Percentiles rank a stretch among this genome's conserved stretches.
Evolutionary conservation across 2,113 vertebrate species (phyloP).

Genomic region (Bostrychus sinensis): DNA sequence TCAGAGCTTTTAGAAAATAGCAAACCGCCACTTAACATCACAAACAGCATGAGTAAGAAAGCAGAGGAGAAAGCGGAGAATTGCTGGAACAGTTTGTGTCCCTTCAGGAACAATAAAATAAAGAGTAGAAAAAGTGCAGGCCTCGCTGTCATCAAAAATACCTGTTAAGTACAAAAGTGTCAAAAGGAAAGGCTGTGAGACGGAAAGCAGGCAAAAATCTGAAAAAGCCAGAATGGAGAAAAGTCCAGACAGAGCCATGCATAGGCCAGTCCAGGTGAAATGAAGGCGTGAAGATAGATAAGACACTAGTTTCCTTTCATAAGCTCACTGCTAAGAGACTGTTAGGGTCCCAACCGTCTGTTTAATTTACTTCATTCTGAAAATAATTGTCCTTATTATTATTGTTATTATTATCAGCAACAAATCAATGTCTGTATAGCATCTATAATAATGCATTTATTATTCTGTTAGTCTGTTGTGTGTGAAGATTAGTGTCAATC

Average conservation of each 20-base stretch:
- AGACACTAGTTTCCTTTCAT: constrained; percentile 80
- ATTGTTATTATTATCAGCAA: constrained; percentile 60
- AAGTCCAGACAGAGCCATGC: constrained; percentile 19
- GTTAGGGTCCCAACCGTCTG: constrained; percentile 51
- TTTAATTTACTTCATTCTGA: constrained; percentile 57
- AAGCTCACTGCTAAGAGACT: constrained; percentile 55
- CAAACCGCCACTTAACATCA: constrained; percentile 37
- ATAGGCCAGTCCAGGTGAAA: constrained; percentile 51
- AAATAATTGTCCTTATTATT: constrained; percentile 72
- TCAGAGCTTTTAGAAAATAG: constrained; percentile 43
- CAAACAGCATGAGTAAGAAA: constrained; percentile 43
- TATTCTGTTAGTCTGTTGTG: constrained; percentile 68
- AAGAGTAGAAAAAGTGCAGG: constrained; percentile 81
- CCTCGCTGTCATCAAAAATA: constrained; percentile 81
- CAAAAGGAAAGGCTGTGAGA: constrained; percentile 73
- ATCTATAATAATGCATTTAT: constrained; percentile 75
- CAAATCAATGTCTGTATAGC: constrained; percentile 76
- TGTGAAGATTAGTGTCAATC: constrained; percentile 67
- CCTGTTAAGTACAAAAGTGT: constrained; percentile 80
- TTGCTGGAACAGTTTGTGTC: constrained; percentile 47
- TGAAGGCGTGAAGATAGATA: constrained; percentile 80
- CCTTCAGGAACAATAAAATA: constrained; percentile 60
- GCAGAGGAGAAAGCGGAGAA: constrained; percentile 23
- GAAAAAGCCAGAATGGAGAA: constrained; percentile 65
- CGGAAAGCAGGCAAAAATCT: constrained; percentile 62